These are phyloP conservation scores for Sebastiscus albofasciatus DNA, from an alignment of 2,797 vertebrate species.

Conservation along the genomic window DNA sequence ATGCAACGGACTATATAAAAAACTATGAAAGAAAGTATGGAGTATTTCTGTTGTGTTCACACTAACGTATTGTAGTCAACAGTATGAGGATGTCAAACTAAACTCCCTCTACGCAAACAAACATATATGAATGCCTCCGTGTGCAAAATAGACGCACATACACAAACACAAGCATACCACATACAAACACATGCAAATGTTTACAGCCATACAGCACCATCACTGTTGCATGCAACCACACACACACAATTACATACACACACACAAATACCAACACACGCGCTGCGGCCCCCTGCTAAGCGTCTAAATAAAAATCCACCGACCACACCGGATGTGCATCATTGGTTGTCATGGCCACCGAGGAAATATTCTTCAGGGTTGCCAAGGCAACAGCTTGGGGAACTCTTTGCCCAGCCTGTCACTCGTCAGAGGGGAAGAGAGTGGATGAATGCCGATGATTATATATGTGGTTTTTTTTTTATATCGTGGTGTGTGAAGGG, in stretches of 20 bases:
- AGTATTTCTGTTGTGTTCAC: neutral
- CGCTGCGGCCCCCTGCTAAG: slow-evolving; percentile 46
- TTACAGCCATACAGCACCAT: neutral
- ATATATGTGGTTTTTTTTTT: slow-evolving; percentile 33
- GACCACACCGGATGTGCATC: slow-evolving; percentile 82
- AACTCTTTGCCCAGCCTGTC: slow-evolving; percentile 75
- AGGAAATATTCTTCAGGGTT: slow-evolving; percentile 82
- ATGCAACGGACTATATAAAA: neutral
- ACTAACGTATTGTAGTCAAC: neutral
- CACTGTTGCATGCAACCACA: neutral
- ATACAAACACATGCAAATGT: neutral
- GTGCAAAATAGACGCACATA: neutral
- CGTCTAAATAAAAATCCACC: slow-evolving; percentile 80
- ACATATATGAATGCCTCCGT: neutral
- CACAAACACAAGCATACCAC: neutral
- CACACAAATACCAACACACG: slow-evolving; percentile 57
- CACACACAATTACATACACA: slow-evolving; percentile 19
- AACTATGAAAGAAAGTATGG: neutral
- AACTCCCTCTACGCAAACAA: neutral
- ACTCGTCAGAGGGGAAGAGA: slow-evolving; percentile 49
- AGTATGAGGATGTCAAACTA: neutral
- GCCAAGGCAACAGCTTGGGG: slow-evolving; percentile 85
- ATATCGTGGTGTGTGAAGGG: neutral
- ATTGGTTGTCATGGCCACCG: slow-evolving; percentile 83
- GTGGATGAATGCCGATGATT: slow-evolving; percentile 41